Evolutionary conservation across 2,797 vertebrate genomes (phyloP), one percentile per base, ranked within the genome.

Genomic region (Dermochelys coriacea): DNA sequence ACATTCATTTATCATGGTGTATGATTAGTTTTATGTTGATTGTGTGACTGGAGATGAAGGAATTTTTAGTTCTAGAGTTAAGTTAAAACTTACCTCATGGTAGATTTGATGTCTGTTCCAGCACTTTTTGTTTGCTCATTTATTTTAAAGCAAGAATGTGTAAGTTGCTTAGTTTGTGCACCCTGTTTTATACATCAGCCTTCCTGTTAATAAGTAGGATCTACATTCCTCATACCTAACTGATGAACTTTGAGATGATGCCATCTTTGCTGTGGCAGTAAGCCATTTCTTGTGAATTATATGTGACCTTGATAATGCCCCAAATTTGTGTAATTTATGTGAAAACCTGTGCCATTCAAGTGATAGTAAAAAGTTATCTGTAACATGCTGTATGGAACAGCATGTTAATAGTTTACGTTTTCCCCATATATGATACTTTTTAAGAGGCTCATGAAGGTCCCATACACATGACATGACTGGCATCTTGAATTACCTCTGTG

Each of bases 41-140:
- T 97, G 87, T 94, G 81, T 90, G 94, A 97, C 96, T 93, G 88
- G n/a, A 91, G 4, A 0, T 19, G 91, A 52, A 94, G 95, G 59
- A 80, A 50, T 93, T 41, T 87, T 94, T 95, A 86, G 89, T 87
- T 86, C 93, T 92, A 82, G 89, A 95, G 94, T 96, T 1, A 34
- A 6, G 88, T 89, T 85, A 80, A 78, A 82, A 89, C 94, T 86
- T 31, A 31, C 95, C 85, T 88, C 0, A 4, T 90, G 92, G 95
- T 75, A 97, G 97, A 96, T 98, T 92, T 80, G 94, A 88, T 85
- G 96, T 97, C 94, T 94, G 89, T 97, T 92, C 82, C 93, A 45
- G 91, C 14, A 92, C 68, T 95, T 95, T 95, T 18, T 86, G 93
- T 98, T 96, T 71, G 37, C 91, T 96, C 93, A 34, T 94, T 92